Evolutionary conservation across 2,888 invertebrate species (phyloP).

Genomic region (Drosophila subquinaria): DNA sequence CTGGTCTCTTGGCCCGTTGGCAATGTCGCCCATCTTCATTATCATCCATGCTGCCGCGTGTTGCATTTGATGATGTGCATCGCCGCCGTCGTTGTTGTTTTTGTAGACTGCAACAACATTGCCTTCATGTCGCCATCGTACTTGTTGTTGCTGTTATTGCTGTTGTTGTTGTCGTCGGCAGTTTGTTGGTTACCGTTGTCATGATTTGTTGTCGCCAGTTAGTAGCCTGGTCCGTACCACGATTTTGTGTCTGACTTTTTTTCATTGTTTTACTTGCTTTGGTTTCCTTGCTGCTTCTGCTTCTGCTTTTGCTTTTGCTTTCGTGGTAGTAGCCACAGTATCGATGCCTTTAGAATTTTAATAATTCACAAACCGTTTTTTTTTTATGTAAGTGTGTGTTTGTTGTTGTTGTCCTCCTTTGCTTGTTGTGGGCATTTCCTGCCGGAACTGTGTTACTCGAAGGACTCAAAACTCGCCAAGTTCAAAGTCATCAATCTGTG

Average conservation of each 20-base stretch:
- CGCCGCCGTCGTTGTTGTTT: conserved; percentile 42
- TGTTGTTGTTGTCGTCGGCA: conserved; percentile 49
- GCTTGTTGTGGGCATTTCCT: conserved; percentile 49
- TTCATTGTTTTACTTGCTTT: conserved; percentile 8
- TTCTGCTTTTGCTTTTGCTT: conserved; percentile 60
- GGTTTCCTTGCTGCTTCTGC: conserved; percentile 18
- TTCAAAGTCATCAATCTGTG: conserved; percentile 69
- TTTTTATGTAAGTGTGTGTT: background rate
- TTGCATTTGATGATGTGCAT: conserved; percentile 70
- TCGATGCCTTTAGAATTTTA: conserved; percentile 68
- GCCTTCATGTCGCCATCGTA: conserved; percentile 42
- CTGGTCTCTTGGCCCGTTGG: conserved; percentile 53
- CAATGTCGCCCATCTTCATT: conserved; percentile 79
- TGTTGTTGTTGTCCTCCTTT: conserved; percentile 6
- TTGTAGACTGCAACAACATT: conserved; percentile 44
- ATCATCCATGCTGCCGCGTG: conserved; percentile 64
- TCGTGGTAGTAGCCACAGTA: conserved; percentile 28
- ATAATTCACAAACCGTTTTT: conserved; percentile 47
- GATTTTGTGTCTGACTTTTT: conserved; percentile 57
- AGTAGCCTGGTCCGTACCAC: conserved; percentile 55
- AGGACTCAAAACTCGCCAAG: conserved; percentile 40
- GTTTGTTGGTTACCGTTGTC: conserved; percentile 71
- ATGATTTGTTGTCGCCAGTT: conserved; percentile 75
- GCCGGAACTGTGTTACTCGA: conserved; percentile 63
- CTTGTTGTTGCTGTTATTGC: conserved; percentile 24